Base-by-base conservation (phyloP, 1,140 invertebrate species). In the Drosophila gunungcola region DNA sequence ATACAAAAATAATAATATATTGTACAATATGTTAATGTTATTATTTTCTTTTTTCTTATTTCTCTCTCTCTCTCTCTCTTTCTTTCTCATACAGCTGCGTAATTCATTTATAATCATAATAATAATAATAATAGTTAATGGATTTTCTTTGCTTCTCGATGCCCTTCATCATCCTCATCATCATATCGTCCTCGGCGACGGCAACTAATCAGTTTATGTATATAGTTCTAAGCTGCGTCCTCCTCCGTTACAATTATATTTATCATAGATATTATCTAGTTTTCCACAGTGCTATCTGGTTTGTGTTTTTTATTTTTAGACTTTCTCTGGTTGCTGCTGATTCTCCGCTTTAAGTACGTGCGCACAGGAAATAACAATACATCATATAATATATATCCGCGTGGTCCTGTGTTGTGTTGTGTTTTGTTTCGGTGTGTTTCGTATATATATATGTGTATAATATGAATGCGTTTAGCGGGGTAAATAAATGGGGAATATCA, bases 341-440 rank as follows among this genome's bases (percentile, higher is more conserved):
- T 64, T 45, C 41, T 78, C 43, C 58, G 41, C 58, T 57, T 88
- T 88, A 88, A 88, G 83, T 88, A 88, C 83, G 84, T 88, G 76
- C 75, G 80, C 84, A 83, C 83, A 83, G 80, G 76, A 83, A 79
- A 89, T 88, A 88, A 88, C 83, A 88, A 80, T 88, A 89, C 67
- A 76, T 80, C 56, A 70, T 68, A 80, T 82, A 63, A 42, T 56
- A 62, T 62, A 41, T 60, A 34, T 67, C 32, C 29, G 55, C 55
- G 29, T 58, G 55, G 29, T 58, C 29, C 36, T 62, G 36, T 62
- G 38, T 62, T 42, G 16, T 21, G 16, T 21, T 21, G 48, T 62
- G 36, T 62, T 27, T 62, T 42, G n/a, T 61, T 11, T 52, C 46
- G n/a, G 46, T 58, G 41, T 65, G 27, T 48, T 57, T 57, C 16